Evolutionary conservation across 1,140 invertebrate species (phyloP).

Genomic region (Conus ventricosus): DNA sequence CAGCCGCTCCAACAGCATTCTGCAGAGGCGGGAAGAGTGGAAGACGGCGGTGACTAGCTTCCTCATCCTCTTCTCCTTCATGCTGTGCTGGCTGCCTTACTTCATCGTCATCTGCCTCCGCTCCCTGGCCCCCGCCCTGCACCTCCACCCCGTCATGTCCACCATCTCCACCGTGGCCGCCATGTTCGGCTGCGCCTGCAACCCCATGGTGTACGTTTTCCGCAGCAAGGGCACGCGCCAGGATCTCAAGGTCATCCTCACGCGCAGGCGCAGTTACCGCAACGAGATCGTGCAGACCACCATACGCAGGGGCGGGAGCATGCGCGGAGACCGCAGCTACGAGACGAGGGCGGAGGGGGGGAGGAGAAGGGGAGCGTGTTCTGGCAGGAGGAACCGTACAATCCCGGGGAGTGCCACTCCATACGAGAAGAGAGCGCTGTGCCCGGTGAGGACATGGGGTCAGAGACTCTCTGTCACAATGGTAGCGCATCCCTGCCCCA

Average conservation of each 20-base stretch:
- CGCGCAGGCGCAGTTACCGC: slow-evolving; percentile 30
- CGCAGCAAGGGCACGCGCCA: slow-evolving; percentile 75
- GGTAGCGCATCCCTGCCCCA: background rate
- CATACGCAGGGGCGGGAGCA: slow-evolving; percentile 22
- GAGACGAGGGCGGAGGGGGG: background rate
- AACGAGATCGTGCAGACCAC: slow-evolving; percentile 21
- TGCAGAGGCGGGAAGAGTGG: slow-evolving; percentile 77
- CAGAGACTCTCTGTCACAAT: too few species aligned
- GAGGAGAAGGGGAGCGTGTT: slow-evolving; percentile 23
- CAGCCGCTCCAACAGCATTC: slow-evolving; percentile 50
- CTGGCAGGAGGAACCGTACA: slow-evolving; percentile 18
- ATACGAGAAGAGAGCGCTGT: slow-evolving; percentile 19
- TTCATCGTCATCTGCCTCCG: slow-evolving; percentile 73
- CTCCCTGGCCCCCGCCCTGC: slow-evolving; percentile 61
- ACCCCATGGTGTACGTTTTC: slow-evolving; percentile 80
- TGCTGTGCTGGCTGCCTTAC: slow-evolving; percentile 78
- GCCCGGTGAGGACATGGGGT: background rate
- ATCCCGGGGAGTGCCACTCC: slow-evolving; percentile 30
- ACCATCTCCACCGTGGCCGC: slow-evolving; percentile 66
- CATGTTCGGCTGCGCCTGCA: slow-evolving; percentile 73
- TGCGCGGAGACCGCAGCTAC: background rate
- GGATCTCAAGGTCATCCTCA: slow-evolving; percentile 57
- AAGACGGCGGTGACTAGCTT: slow-evolving; percentile 78
- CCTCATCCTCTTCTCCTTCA: slow-evolving; percentile 77
- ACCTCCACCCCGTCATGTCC: slow-evolving; percentile 56